These are phyloP conservation scores for Romanogobio albipinnatus DNA, from an alignment of 2,113 vertebrate species.

Conservation along the genomic window DNA sequence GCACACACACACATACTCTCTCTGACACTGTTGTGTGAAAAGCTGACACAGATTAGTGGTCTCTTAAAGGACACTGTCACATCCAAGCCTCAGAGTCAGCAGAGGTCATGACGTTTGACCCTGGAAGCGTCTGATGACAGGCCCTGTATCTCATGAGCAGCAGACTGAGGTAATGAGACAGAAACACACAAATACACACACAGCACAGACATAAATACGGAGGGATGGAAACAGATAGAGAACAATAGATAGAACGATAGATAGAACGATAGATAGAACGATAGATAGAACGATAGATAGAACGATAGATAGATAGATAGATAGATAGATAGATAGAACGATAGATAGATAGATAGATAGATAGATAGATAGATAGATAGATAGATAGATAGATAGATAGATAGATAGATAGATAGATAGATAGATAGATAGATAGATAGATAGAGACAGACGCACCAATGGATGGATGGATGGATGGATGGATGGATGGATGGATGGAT, in stretches of 20 bases:
- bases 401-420: neutral
- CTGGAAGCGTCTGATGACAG: slow-evolving; percentile 50
- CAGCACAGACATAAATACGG: neutral
- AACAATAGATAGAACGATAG: neutral
- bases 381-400: neutral
- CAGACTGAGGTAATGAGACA: neutral
- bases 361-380: neutral
- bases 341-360: neutral
- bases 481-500: neutral
- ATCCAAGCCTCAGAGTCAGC: slow-evolving; percentile 66
- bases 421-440: neutral
- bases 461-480: too few species aligned
- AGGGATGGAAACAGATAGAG: neutral
- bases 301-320: too few species aligned
- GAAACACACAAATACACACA: neutral
- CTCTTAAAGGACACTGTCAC: slow-evolving; percentile 59
- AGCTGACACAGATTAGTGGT: slow-evolving; percentile 34
- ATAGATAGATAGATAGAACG: neutral
- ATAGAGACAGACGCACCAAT: neutral
- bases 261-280: neutral
- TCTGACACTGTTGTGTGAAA: neutral
- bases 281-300: too few species aligned
- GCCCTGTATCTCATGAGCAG: neutral
- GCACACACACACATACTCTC: too few species aligned
- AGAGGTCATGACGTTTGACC: slow-evolving; percentile 62